Base-by-base conservation (phyloP, 2,797 vertebrate genomes). In the Glossophaga mutica region DNA sequence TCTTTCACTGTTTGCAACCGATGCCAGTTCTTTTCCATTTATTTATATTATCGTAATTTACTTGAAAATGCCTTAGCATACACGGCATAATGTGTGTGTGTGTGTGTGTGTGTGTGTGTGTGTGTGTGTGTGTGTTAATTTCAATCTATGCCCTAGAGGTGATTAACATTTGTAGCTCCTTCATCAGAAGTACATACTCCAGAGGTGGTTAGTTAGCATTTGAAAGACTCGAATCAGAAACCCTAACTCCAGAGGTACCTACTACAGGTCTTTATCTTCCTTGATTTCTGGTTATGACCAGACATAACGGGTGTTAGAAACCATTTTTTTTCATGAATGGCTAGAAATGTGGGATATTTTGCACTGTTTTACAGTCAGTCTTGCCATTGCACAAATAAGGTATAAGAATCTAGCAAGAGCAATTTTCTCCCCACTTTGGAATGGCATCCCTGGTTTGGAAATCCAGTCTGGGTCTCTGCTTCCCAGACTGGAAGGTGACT, bases 81-180 rank as follows among this genome's bases (percentile, higher is more conserved):
- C 48, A 90, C 6, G 74, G n/a, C 52, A 87, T 42, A 55, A 39
- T 81, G 29, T 68, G 42, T 44, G 11, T n/a, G 5, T 34, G 37
- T 12, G 19, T 67, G 22, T 67, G 22, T 79, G 24, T 65, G 39
- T 39, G 10, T 37, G 6, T 74, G 11, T 34, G 9, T 79, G 24
- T 65, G 9, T 79, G 24, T 65, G 39, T 42, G 11, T n/a, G 8
- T 34, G 34, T 11, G 18, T 67, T 90, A 24, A 78, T 68, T 89
- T 85, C 92, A 90, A 71, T 71, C 87, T 89, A 44, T 4, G 73
- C 19, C n/a, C 44, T 91, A 93, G 39, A 83, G 9, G 71, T 62
- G 78, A 55, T 90, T 84, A 78, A 67, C 83, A 74, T 86, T 91
- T 96, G 34, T 73, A 83, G 76, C 70, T 95, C 26, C 34, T 94